A percentile compares a stretch with the other conserved stretches of the same genome.
These are phyloP conservation scores for Orthosia gothica DNA, from an alignment of 2,888 invertebrate genomes.

Conservation along the genomic window DNA sequence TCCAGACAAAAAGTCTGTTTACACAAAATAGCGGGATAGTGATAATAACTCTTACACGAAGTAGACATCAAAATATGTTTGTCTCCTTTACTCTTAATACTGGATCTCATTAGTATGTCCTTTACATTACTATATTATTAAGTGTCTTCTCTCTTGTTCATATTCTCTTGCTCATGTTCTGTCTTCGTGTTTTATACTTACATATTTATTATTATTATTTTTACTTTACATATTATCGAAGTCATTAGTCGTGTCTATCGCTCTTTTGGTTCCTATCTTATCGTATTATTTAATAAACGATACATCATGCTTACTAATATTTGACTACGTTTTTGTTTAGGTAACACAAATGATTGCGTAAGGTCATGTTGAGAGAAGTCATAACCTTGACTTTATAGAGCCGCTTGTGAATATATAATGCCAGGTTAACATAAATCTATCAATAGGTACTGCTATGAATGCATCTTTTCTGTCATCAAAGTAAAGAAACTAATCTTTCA, in stretches of 20 bases:
- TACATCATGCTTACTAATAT: background rate
- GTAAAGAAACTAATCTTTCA: background rate
- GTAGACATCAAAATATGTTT: background rate
- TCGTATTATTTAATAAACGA: constrained; percentile 16
- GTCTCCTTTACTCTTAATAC: background rate
- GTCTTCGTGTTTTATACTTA: constrained; percentile 1
- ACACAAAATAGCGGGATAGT: no score
- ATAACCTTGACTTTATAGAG: background rate
- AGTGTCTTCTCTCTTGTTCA: background rate
- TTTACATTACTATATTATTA: no score
- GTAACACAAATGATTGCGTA: background rate
- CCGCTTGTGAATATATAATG: background rate
- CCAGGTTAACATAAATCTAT: background rate
- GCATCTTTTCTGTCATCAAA: background rate
- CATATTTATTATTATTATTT: no score
- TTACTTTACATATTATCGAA: constrained; percentile 10
- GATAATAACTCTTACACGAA: no score
- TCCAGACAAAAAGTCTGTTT: no score
- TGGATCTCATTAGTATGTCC: background rate
- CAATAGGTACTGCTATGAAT: background rate
- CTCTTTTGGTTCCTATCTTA: constrained; percentile 8
- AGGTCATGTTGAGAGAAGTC: background rate
- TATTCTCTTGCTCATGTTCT: background rate
- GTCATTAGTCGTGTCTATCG: background rate
- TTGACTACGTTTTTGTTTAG: background rate